Conservation (phyloP, 2,888 invertebrate genomes). For the Sepiola atlantica region DNA sequence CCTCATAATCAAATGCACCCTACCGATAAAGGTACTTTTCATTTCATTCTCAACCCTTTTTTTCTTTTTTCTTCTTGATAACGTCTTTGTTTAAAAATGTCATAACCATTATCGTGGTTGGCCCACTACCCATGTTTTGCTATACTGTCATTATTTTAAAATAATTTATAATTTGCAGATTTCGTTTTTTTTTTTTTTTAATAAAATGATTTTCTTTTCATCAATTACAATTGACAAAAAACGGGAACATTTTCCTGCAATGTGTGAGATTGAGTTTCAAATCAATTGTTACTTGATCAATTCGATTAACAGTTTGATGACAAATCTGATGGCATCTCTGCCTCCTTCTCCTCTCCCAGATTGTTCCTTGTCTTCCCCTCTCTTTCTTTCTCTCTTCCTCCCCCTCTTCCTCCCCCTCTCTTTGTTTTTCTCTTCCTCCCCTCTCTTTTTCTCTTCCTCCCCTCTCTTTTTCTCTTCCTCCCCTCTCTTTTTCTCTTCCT, state of each 20-base stretch:
- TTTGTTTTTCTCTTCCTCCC: neutral
- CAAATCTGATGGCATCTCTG: neutral
- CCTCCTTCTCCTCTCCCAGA: too few relatives aligned
- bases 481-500: neutral
- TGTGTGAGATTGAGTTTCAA: neutral
- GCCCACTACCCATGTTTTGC: neutral
- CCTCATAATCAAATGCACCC: too few relatives aligned
- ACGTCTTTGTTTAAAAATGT: neutral
- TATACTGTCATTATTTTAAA: neutral
- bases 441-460: neutral
- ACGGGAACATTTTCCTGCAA: neutral
- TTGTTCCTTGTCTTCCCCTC: too few relatives aligned
- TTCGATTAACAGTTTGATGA: slow-evolving; percentile 32
- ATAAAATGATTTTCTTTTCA: neutral
- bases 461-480: too few relatives aligned
- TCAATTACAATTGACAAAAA: neutral
- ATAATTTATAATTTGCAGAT: neutral
- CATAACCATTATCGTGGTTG: neutral
- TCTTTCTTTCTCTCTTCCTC: neutral
- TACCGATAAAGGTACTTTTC: neutral
- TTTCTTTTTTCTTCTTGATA: too few relatives aligned
- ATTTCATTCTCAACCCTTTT: too few relatives aligned
- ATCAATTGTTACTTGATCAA: neutral
- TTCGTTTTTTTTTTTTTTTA: neutral
- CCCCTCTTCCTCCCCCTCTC: neutral